These are phyloP conservation scores for Sericinus montela DNA, from an alignment of 2,888 invertebrate species.

Conservation along the genomic window DNA sequence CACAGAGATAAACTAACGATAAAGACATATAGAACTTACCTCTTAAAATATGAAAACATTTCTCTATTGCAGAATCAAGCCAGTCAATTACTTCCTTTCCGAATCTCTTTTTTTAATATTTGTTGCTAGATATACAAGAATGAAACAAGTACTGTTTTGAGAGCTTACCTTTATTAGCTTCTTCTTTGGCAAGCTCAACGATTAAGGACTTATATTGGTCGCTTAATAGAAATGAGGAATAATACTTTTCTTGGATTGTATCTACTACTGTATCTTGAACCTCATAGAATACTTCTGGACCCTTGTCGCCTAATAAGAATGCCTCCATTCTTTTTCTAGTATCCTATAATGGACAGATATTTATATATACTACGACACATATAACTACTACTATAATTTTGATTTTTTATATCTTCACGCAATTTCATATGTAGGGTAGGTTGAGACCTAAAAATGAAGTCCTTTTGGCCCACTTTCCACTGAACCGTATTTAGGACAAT, in stretches of 20 bases:
- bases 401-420: no score
- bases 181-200: conserved; percentile 82
- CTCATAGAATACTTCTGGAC: conserved; percentile 92
- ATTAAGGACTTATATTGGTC: conserved; percentile 89
- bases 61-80: no score
- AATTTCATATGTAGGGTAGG: no score
- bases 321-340: conserved; percentile 92
- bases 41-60: no score
- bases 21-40: no score
- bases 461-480: no score
- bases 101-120: no score
- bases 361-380: background rate
- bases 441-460: no score
- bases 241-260: conserved; percentile 91
- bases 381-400: no score
- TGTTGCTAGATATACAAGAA: background rate
- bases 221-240: conserved; percentile 92
- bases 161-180: conserved; percentile 63
- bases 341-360: conserved; percentile 51
- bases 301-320: conserved; percentile 91
- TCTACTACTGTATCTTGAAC: conserved; percentile 89
- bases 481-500: no score
- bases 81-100: no score
- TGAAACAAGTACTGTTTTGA: background rate
- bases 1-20: no score